phyloP scores from a whole-genome alignment of 2,797 vertebrate genomes.

The Sphaeramia orbicularis region DNA sequence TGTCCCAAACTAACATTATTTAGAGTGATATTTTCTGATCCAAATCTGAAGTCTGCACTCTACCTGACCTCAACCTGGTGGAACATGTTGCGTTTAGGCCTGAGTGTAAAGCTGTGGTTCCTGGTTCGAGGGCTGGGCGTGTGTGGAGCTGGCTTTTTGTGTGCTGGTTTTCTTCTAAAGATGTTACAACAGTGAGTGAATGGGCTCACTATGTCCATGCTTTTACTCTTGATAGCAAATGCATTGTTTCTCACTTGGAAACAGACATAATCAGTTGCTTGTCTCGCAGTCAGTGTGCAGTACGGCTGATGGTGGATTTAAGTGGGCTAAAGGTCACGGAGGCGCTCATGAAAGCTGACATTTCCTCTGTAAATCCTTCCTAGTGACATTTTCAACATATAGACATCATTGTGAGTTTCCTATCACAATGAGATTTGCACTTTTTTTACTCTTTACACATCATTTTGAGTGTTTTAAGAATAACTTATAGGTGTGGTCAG shows the following conservation, averaged over 20 bases:
- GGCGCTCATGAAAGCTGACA: constrained; percentile 50
- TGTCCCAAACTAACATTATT: background rate
- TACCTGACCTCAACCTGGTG: background rate
- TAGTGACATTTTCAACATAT: constrained; percentile 11
- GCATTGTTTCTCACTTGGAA: constrained; percentile 65
- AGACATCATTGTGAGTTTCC: background rate
- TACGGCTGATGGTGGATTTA: constrained; percentile 56
- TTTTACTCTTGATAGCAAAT: constrained; percentile 66
- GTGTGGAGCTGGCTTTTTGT: constrained; percentile 14
- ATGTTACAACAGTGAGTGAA: constrained; percentile 60
- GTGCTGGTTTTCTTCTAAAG: constrained; percentile 47
- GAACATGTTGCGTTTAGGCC: constrained; percentile 1
- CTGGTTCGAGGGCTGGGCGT: constrained; percentile 9
- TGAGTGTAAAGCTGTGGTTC: constrained; percentile 19
- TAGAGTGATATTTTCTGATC: background rate
- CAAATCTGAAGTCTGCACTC: background rate
- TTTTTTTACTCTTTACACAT: too few species aligned
- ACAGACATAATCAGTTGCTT: constrained; percentile 68
- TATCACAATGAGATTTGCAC: background rate
- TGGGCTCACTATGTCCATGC: constrained; percentile 60
- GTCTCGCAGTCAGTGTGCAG: constrained; percentile 62
- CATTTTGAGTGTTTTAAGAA: too few species aligned
- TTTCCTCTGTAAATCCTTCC: constrained; percentile 33
- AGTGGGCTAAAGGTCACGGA: constrained; percentile 72
- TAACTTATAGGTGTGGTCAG: too few species aligned